Base-by-base conservation (phyloP, 2,888 invertebrate species). In the Machimus atricapillus region DNA sequence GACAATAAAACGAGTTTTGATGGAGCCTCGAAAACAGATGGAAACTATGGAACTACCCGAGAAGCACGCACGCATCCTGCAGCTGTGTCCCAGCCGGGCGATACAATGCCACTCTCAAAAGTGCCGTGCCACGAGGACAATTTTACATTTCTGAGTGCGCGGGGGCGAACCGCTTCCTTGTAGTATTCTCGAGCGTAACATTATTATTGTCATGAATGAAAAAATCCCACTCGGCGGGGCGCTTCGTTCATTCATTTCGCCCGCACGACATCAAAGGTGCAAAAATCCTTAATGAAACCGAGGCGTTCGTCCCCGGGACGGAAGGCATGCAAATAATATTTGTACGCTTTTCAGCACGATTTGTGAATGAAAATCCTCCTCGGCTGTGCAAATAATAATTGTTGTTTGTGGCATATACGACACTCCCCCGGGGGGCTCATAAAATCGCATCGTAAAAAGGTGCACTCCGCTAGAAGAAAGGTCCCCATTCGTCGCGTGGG, bases 301-400 rank as follows among this genome's bases (percentile, higher is more conserved):
- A 40, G 19, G 27, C 0, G n/a, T 43, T 43, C 23, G 23, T n/a
- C 52, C 37, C 73, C 0, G 16, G 40, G 7, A 27, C 23, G 56
- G 56, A n/a, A n/a, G 37, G 58, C 56, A 78, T 77, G 76, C 52
- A 86, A 77, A 77, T 56, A 77, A 56, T 86, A 78, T 86, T 58
- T 31, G 43, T 86, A 85, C 77, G 78, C 58, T 78, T 86, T 78
- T 58, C 86, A 37, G 37, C 78, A 79, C 66, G 78, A 86, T 86
- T 86, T 86, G 58, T 86, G 86, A 86, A 86, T 86, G 86, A 86
- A 86, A 86, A 86, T 86, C n/a, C 85, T 73, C 27, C 46, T 9
- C 46, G 19, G 7, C 27, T 46, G 66, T 83, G 85, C 74, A 85
- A 85, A 43, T 85, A 85, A 43, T 85, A 85, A 85, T 85, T 85